Evolutionary conservation across 1,140 invertebrate species (phyloP).

Genomic region (Orchestia grillus): DNA sequence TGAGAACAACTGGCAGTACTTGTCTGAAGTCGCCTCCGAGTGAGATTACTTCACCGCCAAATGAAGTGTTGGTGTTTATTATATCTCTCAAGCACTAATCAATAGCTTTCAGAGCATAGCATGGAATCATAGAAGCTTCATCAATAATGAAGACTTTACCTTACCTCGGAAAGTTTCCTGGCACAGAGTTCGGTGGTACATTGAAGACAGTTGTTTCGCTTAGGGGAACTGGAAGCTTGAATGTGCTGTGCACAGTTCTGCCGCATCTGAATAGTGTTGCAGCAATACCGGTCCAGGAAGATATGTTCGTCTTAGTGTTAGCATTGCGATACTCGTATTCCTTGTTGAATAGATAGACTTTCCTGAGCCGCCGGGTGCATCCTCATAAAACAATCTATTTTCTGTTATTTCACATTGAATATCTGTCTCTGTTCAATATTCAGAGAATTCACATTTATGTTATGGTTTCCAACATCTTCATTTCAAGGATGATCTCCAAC

Average conservation of each 20-base stretch:
- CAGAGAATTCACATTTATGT: not conserved
- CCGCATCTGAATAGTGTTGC: conserved; percentile 13
- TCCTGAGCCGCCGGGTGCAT: conserved; percentile 47
- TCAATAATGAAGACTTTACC: conserved; percentile 14
- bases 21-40: conserved; percentile 17
- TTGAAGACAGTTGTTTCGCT: not conserved
- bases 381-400: conserved; percentile 29
- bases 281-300: conserved; percentile 48
- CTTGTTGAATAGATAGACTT: conserved; percentile 5
- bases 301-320: not conserved
- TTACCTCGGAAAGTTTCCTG: not conserved
- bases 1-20: not conserved
- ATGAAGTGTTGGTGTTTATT: not conserved
- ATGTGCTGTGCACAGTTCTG: not conserved
- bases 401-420: not conserved
- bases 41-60: not conserved
- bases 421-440: not conserved
- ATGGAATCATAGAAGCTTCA: conserved; percentile 33
- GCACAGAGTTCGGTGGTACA: not conserved
- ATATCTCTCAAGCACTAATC: conserved; percentile 10
- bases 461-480: conserved; percentile 29
- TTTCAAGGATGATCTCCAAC: conserved; percentile 26
- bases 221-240: not conserved
- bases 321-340: not conserved
- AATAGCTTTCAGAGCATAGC: not conserved